These are phyloP conservation scores for Clusia tigrina DNA, from an alignment of 2,888 invertebrate genomes.

Conservation along the genomic window DNA sequence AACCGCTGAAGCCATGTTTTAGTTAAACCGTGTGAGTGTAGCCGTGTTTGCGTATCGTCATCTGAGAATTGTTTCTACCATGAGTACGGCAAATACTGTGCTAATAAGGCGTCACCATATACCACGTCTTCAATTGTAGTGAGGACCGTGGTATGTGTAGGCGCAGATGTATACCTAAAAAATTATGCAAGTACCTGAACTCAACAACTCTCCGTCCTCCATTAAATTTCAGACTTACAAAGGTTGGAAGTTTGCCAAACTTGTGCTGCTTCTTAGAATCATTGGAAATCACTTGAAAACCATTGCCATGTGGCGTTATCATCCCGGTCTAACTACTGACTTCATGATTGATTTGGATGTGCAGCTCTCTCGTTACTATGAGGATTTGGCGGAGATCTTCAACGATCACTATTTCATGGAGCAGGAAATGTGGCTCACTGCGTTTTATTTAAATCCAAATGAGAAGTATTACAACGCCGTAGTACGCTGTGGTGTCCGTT, in stretches of 20 bases:
- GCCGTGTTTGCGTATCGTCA: no score
- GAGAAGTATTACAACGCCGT: slow-evolving; percentile 48
- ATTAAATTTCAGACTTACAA: slow-evolving; percentile 48
- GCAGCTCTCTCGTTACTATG: slow-evolving; percentile 51
- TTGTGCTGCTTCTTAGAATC: slow-evolving; percentile 53
- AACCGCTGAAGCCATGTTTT: no score
- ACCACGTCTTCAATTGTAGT: background rate
- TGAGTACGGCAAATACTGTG: background rate
- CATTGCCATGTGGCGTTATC: slow-evolving; percentile 59
- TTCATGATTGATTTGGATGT: slow-evolving; percentile 55
- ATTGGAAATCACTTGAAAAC: slow-evolving; percentile 55
- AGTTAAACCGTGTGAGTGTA: no score
- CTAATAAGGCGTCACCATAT: background rate
- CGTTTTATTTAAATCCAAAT: slow-evolving; percentile 57
- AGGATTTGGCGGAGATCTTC: slow-evolving; percentile 55
- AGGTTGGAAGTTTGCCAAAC: slow-evolving; percentile 60
- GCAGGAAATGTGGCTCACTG: slow-evolving; percentile 60
- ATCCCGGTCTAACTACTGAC: slow-evolving; percentile 53
- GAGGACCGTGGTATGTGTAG: background rate
- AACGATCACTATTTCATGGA: slow-evolving; percentile 54
- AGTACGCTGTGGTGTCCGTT: slow-evolving; percentile 52
- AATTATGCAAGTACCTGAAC: background rate
- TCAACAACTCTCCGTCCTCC: slow-evolving; percentile 5
- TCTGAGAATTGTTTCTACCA: no score
- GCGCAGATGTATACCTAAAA: background rate